Evolutionary conservation across 2,113 vertebrate genomes (phyloP).

Genomic region (Hylia prasina): DNA sequence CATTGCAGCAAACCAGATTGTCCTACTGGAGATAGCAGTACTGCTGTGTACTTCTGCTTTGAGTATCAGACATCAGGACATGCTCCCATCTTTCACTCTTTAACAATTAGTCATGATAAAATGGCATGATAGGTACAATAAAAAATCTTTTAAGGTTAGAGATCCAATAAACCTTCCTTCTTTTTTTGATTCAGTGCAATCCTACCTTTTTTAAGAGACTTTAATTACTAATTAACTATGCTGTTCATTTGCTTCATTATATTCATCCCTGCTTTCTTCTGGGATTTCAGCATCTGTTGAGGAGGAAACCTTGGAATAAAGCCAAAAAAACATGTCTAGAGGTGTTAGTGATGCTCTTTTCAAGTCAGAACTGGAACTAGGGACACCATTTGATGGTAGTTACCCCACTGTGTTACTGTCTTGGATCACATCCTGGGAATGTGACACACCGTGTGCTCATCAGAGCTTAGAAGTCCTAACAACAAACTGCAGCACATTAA

Average conservation of each 20-base stretch:
- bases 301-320: neutral
- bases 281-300: constrained; percentile 10
- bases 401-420: neutral
- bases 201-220: neutral
- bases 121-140: neutral
- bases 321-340: neutral
- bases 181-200: neutral
- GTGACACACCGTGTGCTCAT: neutral
- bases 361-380: neutral
- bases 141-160: neutral
- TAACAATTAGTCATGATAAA: neutral
- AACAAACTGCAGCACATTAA: neutral
- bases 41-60: neutral
- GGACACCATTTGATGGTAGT: neutral
- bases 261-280: neutral
- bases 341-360: neutral
- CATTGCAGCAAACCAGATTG: neutral
- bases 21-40: neutral
- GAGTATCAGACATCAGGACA: neutral
- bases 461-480: neutral
- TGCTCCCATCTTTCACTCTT: neutral
- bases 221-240: constrained; percentile 25
- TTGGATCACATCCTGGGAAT: neutral
- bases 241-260: neutral
- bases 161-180: neutral